Conservation (phyloP, 2,113 vertebrate species). For the Tachycineta bicolor region DNA sequence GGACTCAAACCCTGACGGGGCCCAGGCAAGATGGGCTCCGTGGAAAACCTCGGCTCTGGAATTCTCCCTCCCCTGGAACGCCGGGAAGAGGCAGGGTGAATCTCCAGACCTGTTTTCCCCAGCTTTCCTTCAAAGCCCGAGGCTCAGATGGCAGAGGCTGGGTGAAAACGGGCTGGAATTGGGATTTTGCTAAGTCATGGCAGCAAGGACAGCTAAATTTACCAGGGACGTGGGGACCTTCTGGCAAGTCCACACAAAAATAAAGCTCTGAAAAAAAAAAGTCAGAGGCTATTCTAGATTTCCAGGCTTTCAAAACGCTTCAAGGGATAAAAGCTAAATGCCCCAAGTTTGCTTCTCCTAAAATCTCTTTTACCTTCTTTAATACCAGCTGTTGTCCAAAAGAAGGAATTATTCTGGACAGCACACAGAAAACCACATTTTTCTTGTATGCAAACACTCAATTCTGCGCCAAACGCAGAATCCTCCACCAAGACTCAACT, state of each 20-base stretch:
- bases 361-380: neutral
- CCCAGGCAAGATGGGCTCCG: neutral
- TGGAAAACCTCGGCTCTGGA: neutral
- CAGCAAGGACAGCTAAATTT: rapidly evolving
- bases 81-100: neutral
- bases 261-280: neutral
- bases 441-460: neutral
- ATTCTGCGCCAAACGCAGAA: neutral
- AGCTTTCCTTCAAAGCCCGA: neutral
- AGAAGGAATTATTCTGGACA: neutral
- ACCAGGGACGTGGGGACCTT: neutral
- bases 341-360: neutral
- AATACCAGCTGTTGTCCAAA: neutral
- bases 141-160: neutral
- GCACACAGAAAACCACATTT: neutral
- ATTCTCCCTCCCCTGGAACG: neutral
- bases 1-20: rapidly evolving
- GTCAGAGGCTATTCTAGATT: neutral
- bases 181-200: neutral
- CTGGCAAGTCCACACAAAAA: neutral
- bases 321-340: neutral
- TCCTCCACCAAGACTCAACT: neutral
- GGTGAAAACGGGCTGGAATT: neutral
- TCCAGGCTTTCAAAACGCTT: neutral
- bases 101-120: neutral